These are phyloP conservation scores for Imbricaverruca yamaguchii DNA, from an alignment of 2,888 invertebrate genomes.

Conservation along the genomic window DNA sequence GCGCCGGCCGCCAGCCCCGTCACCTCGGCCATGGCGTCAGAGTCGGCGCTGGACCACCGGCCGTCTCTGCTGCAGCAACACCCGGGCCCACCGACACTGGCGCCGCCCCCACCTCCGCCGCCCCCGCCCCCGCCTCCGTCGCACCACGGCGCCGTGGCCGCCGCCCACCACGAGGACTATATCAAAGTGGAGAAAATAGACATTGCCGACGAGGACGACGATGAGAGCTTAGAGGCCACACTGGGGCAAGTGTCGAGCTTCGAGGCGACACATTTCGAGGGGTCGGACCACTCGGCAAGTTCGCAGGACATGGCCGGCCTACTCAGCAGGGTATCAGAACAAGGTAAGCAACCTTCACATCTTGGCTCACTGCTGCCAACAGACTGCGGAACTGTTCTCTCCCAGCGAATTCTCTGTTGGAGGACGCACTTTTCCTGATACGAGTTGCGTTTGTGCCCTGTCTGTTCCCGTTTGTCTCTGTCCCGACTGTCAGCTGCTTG, in stretches of 20 bases:
- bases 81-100: too few relatives aligned
- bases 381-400: too few relatives aligned
- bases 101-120: slow-evolving; percentile 16
- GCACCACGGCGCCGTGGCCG: neutral
- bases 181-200: neutral
- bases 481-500: too few relatives aligned
- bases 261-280: neutral
- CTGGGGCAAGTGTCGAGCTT: neutral
- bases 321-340: neutral
- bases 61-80: neutral
- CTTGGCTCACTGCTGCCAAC: too few relatives aligned
- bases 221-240: neutral
- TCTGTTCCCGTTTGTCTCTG: too few relatives aligned
- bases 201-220: neutral
- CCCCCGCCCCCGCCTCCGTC: neutral
- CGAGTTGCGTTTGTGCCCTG: too few relatives aligned
- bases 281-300: slow-evolving; percentile 6
- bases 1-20: neutral
- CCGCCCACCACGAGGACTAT: neutral
- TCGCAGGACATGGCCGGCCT: neutral
- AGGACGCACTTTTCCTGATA: too few relatives aligned
- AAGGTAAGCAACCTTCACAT: neutral
- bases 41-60: neutral
- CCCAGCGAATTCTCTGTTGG: too few relatives aligned
- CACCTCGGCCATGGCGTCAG: neutral